Percentiles rank a stretch among this genome's conserved stretches.
These are phyloP conservation scores for Phenganax subtilis DNA, from an alignment of 92 coral and sea anemone genomes.

Conservation along the genomic window DNA sequence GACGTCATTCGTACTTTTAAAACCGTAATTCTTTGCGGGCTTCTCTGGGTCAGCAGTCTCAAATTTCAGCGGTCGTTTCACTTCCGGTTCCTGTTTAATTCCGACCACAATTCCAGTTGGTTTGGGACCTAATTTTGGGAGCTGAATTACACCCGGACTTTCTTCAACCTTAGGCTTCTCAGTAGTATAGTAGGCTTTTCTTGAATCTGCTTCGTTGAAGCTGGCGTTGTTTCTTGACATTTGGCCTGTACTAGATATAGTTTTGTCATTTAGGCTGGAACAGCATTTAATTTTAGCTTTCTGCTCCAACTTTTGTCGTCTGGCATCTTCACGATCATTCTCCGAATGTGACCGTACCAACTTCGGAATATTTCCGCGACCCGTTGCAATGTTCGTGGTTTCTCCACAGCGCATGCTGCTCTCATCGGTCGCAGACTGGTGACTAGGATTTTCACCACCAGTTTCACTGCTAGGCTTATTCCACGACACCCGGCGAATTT, in stretches of 20 bases:
- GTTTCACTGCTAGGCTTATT: background rate
- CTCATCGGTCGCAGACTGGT: too few species aligned
- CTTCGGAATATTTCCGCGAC: background rate
- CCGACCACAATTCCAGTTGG: conserved; percentile 42
- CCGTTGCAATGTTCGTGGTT: background rate
- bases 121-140: conserved; percentile 11
- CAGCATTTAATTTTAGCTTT: background rate
- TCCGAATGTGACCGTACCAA: conserved; percentile 21
- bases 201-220: background rate
- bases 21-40: background rate
- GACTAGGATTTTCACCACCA: background rate
- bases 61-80: background rate
- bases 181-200: background rate
- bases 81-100: conserved; percentile 1
- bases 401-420: too few species aligned
- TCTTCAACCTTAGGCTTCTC: background rate
- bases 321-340: background rate
- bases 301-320: background rate
- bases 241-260: background rate
- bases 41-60: conserved; percentile 4
- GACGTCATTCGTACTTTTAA: background rate
- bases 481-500: background rate
- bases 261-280: background rate
- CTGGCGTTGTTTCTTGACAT: background rate
- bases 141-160: background rate